These are phyloP conservation scores for Neocloeon triangulifer DNA, from an alignment of 1,140 invertebrate species.

Conservation along the genomic window DNA sequence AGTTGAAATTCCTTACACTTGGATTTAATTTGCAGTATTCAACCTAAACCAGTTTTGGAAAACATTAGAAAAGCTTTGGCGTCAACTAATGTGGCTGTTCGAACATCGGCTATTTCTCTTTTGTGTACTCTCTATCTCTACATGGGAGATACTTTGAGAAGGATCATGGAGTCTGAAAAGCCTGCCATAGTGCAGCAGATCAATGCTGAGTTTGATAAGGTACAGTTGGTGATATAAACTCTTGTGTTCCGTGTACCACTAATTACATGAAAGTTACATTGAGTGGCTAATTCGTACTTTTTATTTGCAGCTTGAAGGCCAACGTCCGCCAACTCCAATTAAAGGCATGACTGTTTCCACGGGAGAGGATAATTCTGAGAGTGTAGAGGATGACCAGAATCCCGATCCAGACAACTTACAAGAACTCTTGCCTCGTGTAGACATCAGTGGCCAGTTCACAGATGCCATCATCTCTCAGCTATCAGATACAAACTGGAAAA, in stretches of 20 bases:
- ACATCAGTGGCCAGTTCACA: constrained; percentile 71
- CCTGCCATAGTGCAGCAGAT: constrained; percentile 64
- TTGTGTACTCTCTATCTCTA: constrained; percentile 55
- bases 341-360: constrained; percentile 24
- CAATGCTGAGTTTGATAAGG: constrained; percentile 67
- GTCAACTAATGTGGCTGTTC: constrained; percentile 62
- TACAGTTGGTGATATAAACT: constrained; percentile 11
- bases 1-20: constrained; percentile 4
- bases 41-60: constrained; percentile 55
- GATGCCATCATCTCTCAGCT: constrained; percentile 59
- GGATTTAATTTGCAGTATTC: constrained; percentile 40
- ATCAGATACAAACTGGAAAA: constrained; percentile 88
- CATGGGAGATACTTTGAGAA: constrained; percentile 47
- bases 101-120: constrained; percentile 43
- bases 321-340: constrained; percentile 42
- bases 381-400: constrained; percentile 7
- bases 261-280: neutral
- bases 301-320: constrained; percentile 26
- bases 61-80: constrained; percentile 61
- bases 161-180: constrained; percentile 74
- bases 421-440: constrained; percentile 48
- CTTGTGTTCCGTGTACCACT: neutral
- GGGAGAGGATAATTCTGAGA: constrained; percentile 9
- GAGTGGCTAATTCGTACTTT: neutral
- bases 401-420: constrained; percentile 12